Evolutionary conservation across 2,888 invertebrate species (phyloP).

Genomic region (Kryphioiulus occultus): DNA sequence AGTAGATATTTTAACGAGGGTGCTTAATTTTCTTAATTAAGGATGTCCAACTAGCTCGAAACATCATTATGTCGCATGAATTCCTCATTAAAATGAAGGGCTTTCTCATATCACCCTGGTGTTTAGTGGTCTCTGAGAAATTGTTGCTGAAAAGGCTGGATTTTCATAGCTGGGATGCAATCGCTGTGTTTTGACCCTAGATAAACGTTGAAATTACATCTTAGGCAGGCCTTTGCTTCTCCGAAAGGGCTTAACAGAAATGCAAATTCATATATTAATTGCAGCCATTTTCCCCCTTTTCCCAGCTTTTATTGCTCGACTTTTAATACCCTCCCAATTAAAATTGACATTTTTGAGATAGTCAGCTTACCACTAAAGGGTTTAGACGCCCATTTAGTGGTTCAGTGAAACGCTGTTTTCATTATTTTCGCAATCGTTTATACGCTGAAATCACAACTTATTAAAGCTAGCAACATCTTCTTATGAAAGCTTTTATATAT

Average conservation of each 20-base stretch:
- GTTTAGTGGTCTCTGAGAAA: not conserved
- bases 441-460: not conserved
- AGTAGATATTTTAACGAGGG: not conserved
- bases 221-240: not conserved
- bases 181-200: not conserved
- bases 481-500: too few relatives aligned
- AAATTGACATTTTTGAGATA: constrained; percentile 33
- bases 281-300: not conserved
- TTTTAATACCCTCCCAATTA: constrained; percentile 36
- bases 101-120: not conserved
- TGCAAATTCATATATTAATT: constrained; percentile 40
- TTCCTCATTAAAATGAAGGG: constrained; percentile 31
- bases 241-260: constrained; percentile 12
- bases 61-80: constrained; percentile 39
- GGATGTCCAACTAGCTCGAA: constrained; percentile 36
- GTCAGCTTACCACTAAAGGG: constrained; percentile 13
- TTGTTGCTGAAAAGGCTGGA: not conserved
- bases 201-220: constrained; percentile 35
- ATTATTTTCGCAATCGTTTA: not conserved
- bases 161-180: not conserved
- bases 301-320: not conserved
- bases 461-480: not conserved
- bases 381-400: constrained; percentile 36
- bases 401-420: constrained; percentile 10
- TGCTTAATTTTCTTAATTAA: constrained; percentile 34